Conservation (phyloP, 2,113 vertebrate genomes). For the Hippocampus mohnikei region DNA sequence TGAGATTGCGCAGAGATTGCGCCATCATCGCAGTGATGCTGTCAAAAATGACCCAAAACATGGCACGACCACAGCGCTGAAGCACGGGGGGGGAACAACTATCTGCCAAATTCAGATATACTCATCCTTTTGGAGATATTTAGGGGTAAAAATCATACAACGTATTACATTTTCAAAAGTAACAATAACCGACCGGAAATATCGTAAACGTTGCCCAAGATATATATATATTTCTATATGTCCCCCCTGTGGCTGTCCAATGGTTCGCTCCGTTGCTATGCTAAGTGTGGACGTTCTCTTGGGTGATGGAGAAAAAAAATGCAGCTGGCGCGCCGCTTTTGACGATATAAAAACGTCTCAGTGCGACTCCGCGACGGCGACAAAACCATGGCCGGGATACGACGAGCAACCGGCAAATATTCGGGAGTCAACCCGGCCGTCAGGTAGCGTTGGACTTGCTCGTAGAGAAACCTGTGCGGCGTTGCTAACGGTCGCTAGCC, state of each 20-base stretch:
- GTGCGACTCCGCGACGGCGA: background rate
- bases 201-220: background rate
- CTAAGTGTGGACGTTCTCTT: slow-evolving; percentile 49
- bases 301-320: slow-evolving; percentile 55
- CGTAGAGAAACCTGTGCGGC: background rate
- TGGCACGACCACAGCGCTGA: slow-evolving; percentile 7
- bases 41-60: slow-evolving; percentile 37
- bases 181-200: background rate
- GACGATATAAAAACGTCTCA: slow-evolving; percentile 8
- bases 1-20: slow-evolving; percentile 37
- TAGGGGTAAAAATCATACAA: background rate
- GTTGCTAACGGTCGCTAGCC: background rate
- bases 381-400: slow-evolving; percentile 61
- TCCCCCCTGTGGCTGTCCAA: background rate
- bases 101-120: background rate
- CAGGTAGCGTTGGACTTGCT: slow-evolving; percentile 57
- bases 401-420: slow-evolving; percentile 56
- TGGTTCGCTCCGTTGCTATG: slow-evolving; percentile 66
- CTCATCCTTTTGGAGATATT: accelerated
- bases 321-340: slow-evolving; percentile 18
- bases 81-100: slow-evolving; percentile 1
- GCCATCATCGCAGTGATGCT: slow-evolving; percentile 23
- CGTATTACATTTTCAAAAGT: background rate
- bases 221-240: background rate
- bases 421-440: slow-evolving; percentile 63